A percentile compares a stretch with the other conserved stretches of the same genome.
phyloP scores from a whole-genome alignment of 1,140 invertebrate genomes.

The Caenorhabditis elegans region WBcel235 BX284603.4:10212501-10213000 shows the following conservation, averaged over 20 bases:
- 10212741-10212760: too few species aligned
- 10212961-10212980: constrained; percentile 44
- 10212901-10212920: constrained; percentile 30
- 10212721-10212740: too few species aligned
- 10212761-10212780: too few species aligned
- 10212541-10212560: constrained; percentile 45
- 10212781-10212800: neutral
- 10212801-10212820: constrained; percentile 44
- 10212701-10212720: too few species aligned
- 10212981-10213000: constrained; percentile 46
- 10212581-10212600: constrained; percentile 41
- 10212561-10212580: constrained; percentile 38
- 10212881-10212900: constrained; percentile 30
- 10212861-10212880: constrained; percentile 34
- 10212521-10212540: neutral
- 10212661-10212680: too few species aligned
- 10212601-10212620: constrained; percentile 33
- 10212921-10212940: neutral
- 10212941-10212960: constrained; percentile 23
- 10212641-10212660: too few species aligned
- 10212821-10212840: constrained; percentile 41
- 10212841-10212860: constrained; percentile 33
- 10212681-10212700: too few species aligned
- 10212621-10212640: too few species aligned
- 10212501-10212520: neutral